phyloP scores from a whole-genome alignment of 2,113 vertebrate species.

The Austrofundulus limnaeus region DNA sequence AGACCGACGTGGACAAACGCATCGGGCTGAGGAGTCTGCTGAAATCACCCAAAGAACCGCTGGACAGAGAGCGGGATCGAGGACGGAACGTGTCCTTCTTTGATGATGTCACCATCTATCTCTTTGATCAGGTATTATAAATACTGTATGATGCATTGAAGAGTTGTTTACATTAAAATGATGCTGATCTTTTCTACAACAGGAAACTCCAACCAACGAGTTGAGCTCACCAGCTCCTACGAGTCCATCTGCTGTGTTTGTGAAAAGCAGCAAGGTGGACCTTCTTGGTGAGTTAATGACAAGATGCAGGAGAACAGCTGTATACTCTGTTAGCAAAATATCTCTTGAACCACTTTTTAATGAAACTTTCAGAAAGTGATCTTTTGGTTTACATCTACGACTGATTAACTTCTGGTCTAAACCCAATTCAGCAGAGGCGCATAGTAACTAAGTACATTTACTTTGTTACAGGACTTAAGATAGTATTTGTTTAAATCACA shows the following conservation, averaged over 20 bases:
- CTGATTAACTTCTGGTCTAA: too few relatives aligned
- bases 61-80: constrained; percentile 85
- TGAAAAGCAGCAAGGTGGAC: constrained; percentile 72
- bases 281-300: constrained; percentile 74
- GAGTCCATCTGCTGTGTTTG: constrained; percentile 64
- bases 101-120: constrained; percentile 92
- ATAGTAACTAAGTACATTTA: too few relatives aligned
- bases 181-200: constrained; percentile 19
- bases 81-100: constrained; percentile 87
- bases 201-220: constrained; percentile 93
- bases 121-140: constrained; percentile 87
- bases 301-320: not conserved
- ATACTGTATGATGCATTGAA: not conserved
- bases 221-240: constrained; percentile 77
- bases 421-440: too few relatives aligned
- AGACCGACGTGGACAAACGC: constrained; percentile 86
- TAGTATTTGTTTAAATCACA: too few relatives aligned
- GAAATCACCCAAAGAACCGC: constrained; percentile 87
- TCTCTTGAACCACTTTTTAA: too few relatives aligned
- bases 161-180: not conserved
- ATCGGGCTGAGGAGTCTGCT: constrained; percentile 87
- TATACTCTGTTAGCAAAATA: not conserved
- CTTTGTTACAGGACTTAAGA: too few relatives aligned
- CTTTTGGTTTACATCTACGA: too few relatives aligned
- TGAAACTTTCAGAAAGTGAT: too few relatives aligned